Base-by-base conservation (phyloP, 2,797 vertebrate species). In the Syngnathus rostellatus region DNA sequence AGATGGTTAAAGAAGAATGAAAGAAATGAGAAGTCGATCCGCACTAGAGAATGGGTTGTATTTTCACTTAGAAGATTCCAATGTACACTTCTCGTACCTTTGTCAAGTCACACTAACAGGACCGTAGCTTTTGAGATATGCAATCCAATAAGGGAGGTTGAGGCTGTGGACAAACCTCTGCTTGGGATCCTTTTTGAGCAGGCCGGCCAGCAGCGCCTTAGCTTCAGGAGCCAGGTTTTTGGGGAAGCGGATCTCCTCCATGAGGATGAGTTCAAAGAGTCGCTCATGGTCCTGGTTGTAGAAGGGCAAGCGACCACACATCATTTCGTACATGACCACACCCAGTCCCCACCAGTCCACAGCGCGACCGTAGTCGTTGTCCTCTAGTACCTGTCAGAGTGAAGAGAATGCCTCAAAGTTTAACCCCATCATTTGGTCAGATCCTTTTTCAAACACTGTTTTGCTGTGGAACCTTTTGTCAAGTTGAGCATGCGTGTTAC, bases 331-430 rank as follows among this genome's bases (percentile, higher is more conserved):
- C 96, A 97, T 98, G 62, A 97, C 95, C 57, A 98, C 96, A 0
- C 96, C 96, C 68, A 97, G 79, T 2, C 95, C 96, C 96, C 95
- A 98, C 96, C 96, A 98, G 89, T 98, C 96, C 78, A 97, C 96
- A 0, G 96, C 95, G 0, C 96, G 91, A 0, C 95, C 95, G 0
- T 98, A 98, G 76, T 98, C 96, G 0, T 97, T 98, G 87, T 98
- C 96, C 76, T 98, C 96, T 67, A 98, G 85, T 51, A 98, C 95
- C 96, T 98, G 81, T 0, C 1, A 6, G 3, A 40, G 16, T 8
- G 23, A 41, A 25, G 53, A 9, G 40, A 43, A 2, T 31, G 19
- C 16, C 3, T 12, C 10, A 17, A 17, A 45, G 10, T n/a, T 10
- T 10, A 1, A n/a, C 9, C 6, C 17, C 1, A 43, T 21, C 8